Evolutionary conservation across 2,797 vertebrate species (phyloP).

Genomic region (Enteromius viviparus): DNA sequence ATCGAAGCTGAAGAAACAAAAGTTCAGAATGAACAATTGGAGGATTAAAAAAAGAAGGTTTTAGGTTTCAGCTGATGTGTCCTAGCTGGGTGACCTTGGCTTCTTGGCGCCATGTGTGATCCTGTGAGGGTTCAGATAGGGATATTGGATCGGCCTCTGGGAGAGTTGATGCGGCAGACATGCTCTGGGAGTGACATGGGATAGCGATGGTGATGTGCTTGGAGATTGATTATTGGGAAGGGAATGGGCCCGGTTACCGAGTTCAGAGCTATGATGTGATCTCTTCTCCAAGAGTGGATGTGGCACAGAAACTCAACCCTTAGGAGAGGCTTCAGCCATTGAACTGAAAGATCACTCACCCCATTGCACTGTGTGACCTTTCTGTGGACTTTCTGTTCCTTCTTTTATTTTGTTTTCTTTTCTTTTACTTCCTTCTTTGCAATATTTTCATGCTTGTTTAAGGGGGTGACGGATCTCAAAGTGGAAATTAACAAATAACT

Average conservation of each 20-base stretch:
- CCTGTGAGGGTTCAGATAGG: conserved; percentile 59
- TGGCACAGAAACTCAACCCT: conserved; percentile 69
- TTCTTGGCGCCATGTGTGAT: conserved; percentile 62
- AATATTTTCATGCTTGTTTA: background rate
- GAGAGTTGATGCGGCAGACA: conserved; percentile 67
- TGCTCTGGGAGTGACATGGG: conserved; percentile 68
- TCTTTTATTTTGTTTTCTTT: background rate
- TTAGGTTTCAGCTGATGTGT: conserved; percentile 73
- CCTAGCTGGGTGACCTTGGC: conserved; percentile 72
- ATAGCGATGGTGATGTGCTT: conserved; percentile 67
- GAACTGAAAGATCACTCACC: conserved; percentile 63
- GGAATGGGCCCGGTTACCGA: conserved; percentile 52
- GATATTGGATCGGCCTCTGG: conserved; percentile 73
- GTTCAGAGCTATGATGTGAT: conserved; percentile 65
- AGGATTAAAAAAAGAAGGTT: conserved; percentile 55
- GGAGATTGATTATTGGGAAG: conserved; percentile 61
- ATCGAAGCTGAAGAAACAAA: conserved; percentile 17
- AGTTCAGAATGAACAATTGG: conserved; percentile 16
- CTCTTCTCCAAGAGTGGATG: conserved; percentile 74
- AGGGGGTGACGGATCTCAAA: background rate
- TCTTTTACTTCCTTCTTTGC: background rate
- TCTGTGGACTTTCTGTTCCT: conserved; percentile 59
- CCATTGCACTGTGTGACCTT: conserved; percentile 53
- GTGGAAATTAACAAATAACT: no score
- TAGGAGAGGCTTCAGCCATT: conserved; percentile 61